Conservation (phyloP, 2,113 vertebrate genomes). For the Hypomesus transpacificus region DNA sequence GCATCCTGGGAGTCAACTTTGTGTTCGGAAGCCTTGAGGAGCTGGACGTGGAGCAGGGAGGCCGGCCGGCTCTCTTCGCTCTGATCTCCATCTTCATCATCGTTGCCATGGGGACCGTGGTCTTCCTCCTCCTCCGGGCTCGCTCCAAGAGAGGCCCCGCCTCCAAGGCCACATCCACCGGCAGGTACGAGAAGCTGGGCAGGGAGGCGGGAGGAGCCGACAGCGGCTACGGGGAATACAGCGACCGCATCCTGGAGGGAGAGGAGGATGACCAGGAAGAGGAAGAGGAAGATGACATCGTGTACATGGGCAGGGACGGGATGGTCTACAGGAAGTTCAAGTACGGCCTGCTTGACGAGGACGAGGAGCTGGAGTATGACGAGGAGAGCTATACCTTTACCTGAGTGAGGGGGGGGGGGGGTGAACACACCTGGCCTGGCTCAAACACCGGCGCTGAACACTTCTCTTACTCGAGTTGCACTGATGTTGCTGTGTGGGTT, state of each 20-base stretch:
- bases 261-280: slow-evolving; percentile 71
- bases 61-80: slow-evolving; percentile 55
- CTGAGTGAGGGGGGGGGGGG: background rate
- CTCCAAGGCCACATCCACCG: slow-evolving; percentile 40
- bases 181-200: slow-evolving; percentile 33
- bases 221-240: slow-evolving; percentile 76
- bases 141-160: slow-evolving; percentile 35
- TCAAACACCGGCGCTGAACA: no score
- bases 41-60: slow-evolving; percentile 40
- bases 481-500: no score
- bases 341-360: slow-evolving; percentile 82
- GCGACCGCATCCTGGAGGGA: slow-evolving; percentile 63
- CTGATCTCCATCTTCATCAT: slow-evolving; percentile 66
- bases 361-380: slow-evolving; percentile 81
- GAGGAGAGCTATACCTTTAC: slow-evolving; percentile 81
- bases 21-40: slow-evolving; percentile 10
- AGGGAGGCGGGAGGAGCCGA: slow-evolving; percentile 48
- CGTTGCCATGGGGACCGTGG: slow-evolving; percentile 61
- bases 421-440: no score
- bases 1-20: slow-evolving; percentile 67
- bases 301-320: slow-evolving; percentile 92
- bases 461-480: no score
- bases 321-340: slow-evolving; percentile 88
- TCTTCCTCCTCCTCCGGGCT: slow-evolving; percentile 69
- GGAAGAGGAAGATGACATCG: slow-evolving; percentile 81